These are phyloP conservation scores for Gopherus evgoodei DNA, from an alignment of 2,113 vertebrate genomes.

Conservation along the genomic window DNA sequence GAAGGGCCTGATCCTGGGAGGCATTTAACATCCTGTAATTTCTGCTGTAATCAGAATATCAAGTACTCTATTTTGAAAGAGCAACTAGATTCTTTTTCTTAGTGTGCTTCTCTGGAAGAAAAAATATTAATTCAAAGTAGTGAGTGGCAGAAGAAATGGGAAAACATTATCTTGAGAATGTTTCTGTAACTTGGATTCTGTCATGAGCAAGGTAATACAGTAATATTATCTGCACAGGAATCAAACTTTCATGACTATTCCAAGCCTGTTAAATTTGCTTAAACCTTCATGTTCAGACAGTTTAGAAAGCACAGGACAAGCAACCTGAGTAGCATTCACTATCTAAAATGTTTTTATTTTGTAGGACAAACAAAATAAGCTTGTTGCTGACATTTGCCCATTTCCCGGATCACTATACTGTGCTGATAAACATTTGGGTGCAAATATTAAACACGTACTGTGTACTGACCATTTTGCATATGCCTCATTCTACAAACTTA, in stretches of 20 bases:
- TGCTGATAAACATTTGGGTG: background rate
- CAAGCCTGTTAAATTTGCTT: background rate
- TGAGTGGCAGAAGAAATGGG: background rate
- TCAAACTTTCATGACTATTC: rapidly evolving
- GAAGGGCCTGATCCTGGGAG: background rate
- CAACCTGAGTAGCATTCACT: background rate
- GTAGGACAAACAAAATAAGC: background rate
- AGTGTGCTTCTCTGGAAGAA: background rate
- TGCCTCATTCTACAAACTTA: background rate
- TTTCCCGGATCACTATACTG: rapidly evolving
- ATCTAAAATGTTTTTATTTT: rapidly evolving
- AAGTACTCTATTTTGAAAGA: background rate
- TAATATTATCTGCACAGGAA: rapidly evolving
- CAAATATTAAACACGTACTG: background rate
- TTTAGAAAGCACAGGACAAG: background rate
- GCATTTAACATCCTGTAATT: background rate
- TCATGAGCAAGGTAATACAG: background rate
- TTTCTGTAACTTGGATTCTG: background rate
- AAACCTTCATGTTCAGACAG: background rate
- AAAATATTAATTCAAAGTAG: background rate
- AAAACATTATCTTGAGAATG: background rate
- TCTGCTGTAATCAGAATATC: background rate
- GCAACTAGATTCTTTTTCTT: background rate
- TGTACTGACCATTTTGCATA: background rate
- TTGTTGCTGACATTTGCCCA: background rate